These are phyloP conservation scores for Lophotriccus pileatus DNA, from an alignment of 2,797 vertebrate species.

Conservation along the genomic window DNA sequence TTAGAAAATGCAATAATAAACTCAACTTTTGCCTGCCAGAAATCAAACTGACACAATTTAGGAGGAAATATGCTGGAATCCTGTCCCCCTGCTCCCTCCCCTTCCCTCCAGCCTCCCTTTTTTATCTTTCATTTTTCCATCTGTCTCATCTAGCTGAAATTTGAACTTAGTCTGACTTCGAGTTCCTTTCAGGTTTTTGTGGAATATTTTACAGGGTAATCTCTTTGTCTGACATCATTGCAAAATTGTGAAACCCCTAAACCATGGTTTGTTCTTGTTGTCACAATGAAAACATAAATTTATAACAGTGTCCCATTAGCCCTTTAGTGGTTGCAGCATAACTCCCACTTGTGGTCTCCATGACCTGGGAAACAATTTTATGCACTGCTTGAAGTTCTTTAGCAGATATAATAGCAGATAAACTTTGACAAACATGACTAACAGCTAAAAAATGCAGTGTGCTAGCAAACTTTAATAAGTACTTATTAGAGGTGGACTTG, in stretches of 20 bases:
- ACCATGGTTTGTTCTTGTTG: background rate
- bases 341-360: background rate
- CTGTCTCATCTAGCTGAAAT: background rate
- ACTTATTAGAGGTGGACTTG: background rate
- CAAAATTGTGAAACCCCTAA: conserved; percentile 15
- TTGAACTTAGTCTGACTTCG: background rate
- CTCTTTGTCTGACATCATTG: background rate
- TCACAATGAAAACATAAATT: background rate
- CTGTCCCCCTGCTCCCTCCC: too few species aligned
- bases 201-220: background rate
- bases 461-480: background rate
- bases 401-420: background rate
- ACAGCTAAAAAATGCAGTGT: background rate
- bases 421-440: background rate
- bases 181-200: background rate
- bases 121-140: conserved; percentile 12
- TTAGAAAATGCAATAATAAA: background rate
- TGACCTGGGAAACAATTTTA: background rate
- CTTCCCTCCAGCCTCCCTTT: background rate
- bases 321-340: background rate
- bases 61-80: background rate
- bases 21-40: background rate
- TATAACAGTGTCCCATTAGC: background rate
- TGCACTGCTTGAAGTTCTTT: background rate
- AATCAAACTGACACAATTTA: background rate